A percentile compares a stretch with the other conserved stretches of the same genome.
phyloP scores from a whole-genome alignment of 2,797 vertebrate species.

The Gouania willdenowi region DNA sequence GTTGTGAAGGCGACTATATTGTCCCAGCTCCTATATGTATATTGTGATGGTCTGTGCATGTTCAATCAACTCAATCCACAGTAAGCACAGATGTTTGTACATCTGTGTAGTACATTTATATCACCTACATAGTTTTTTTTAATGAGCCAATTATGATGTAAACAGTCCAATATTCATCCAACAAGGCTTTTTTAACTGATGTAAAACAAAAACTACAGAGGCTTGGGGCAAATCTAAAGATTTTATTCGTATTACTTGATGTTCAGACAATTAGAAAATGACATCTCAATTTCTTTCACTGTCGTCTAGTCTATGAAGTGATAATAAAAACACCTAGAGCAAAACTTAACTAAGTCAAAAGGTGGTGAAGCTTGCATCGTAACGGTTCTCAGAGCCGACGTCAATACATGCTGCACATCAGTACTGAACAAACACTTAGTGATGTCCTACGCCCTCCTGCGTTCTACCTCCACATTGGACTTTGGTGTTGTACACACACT shows the following conservation, averaged over 20 bases:
- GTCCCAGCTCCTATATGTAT: too few species aligned
- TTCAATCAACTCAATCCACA: too few species aligned
- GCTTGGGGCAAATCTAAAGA: slow-evolving; percentile 55
- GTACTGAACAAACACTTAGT: slow-evolving; percentile 15
- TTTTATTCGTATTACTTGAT: slow-evolving; percentile 62
- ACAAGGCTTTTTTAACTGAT: background rate
- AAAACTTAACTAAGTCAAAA: slow-evolving; percentile 52
- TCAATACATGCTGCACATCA: slow-evolving; percentile 18
- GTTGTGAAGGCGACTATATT: too few species aligned
- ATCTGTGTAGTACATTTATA: too few species aligned
- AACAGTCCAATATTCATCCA: too few species aligned
- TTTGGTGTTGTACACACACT: background rate
- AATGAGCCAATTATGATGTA: too few species aligned
- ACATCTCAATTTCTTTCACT: slow-evolving; percentile 46
- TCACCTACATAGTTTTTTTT: too few species aligned
- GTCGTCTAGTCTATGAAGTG: slow-evolving; percentile 56
- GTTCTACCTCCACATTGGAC: slow-evolving; percentile 23
- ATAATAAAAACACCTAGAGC: slow-evolving; percentile 57
- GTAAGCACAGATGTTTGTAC: too few species aligned
- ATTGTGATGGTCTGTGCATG: too few species aligned
- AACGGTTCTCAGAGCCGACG: slow-evolving; percentile 29
- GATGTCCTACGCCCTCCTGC: background rate
- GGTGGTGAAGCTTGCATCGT: slow-evolving; percentile 23
- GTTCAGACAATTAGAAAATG: slow-evolving; percentile 59
- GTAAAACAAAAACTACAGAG: slow-evolving; percentile 8